Base-by-base conservation (phyloP, 2,797 vertebrate genomes). In the Phoxinus dragarum region DNA sequence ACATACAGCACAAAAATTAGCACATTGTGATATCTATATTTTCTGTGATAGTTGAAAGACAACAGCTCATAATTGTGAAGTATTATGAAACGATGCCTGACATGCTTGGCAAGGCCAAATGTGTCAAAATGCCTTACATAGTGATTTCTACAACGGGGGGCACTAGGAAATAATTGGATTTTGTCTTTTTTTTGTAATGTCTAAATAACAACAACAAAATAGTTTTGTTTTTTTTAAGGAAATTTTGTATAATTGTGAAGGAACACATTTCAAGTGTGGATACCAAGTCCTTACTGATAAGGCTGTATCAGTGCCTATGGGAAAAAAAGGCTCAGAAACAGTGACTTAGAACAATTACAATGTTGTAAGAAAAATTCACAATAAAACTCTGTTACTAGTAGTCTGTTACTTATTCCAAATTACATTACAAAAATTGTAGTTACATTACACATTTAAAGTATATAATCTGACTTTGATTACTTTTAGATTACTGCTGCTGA, bases 31-130 rank as follows among this genome's bases (percentile, higher is more conserved):
- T 19, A n/a, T 5, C 16, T 47, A 6, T 38, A 38, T 54, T 36
- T 64, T n/a, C 11, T 81, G 16, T 38, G 23, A 75, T 14, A 79
- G 12, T 36, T 54, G 49, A 54, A 75, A 75, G 73, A n/a, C 49
- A 56, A 56, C 8, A 16, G 5, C n/a, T 61, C 14, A 40, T 23
- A 10, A n/a, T n/a, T 56, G 11, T 27, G 19, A 59, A 11, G 16
- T 78, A 31, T 19, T 61, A 19, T 27, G 40, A 44, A 78, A 78
- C 27, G 0, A 61, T 61, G 54, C 12, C 14, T 42, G 75, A 10
- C 14, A 9, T 77, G 54, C 34, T 27, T 61, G 54, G 75, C 16
- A 27, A 42, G 38, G 4, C 42, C 14, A 59, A 10, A 77, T 61
- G 23, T 40, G 7, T n/a, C 3, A 40, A 59, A 76, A 59, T 76